Base-by-base conservation (phyloP, 1,140 invertebrate genomes). In the Uloborus diversus region DNA sequence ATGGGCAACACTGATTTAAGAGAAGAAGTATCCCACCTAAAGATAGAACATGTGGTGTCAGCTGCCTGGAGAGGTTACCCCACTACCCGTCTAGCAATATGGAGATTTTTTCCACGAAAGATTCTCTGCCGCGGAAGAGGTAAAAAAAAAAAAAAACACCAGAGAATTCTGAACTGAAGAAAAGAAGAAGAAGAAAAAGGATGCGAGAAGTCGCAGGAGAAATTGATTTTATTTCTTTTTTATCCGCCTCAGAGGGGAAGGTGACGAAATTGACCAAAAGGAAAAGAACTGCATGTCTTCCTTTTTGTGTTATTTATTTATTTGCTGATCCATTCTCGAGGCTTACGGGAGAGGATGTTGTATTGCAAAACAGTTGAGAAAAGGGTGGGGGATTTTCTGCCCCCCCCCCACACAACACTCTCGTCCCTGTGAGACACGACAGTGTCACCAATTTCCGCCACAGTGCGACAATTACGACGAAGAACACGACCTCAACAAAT, bases 401-500 rank as follows among this genome's bases (percentile, higher is more conserved):
- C 49, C 47, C 33, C 69, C 69, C 56, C 25, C 69, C 42, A 61
- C 25, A 13, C 20, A 33, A 25, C 28, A 32, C 28, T 25, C 14
- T 13, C 64, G 14, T 47, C 27, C 70, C 73, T 66, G 13, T 20
- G 73, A 78, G 61, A 56, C 59, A 27, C 11, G 30, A 30, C 61
- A 78, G 73, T 37, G 61, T 28, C 73, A 66, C 73, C 73, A 78
- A 78, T 78, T 78, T 78, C 73, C 73, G 73, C 47, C 27, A 56
- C 61, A 65, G 42, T 78, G 62, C 49, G 73, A 78, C 73, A 78
- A 78, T 78, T 78, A 78, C 62, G 17, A 35, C 17, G 71, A 35
- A 61, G 71, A n/a, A 75, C 71, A 78, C 37, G 73, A 78, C 73
- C 73, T 66, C 61, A 66, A 78, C 73, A 78, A 78, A 65, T 78